phyloP scores from a whole-genome alignment of 23 tunicate genomes.

The Trididemnum nubilum region DNA sequence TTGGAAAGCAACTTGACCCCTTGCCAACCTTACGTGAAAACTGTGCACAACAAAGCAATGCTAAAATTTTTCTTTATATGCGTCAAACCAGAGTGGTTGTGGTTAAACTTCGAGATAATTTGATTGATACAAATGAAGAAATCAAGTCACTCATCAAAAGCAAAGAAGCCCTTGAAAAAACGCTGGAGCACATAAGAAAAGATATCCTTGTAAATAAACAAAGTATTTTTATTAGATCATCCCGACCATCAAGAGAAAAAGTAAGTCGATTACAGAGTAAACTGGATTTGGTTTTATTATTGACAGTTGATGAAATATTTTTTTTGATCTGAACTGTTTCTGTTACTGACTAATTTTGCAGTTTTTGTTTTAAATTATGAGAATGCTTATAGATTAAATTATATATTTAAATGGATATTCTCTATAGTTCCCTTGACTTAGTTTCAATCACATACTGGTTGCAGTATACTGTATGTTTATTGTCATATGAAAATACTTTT shows the following conservation, averaged over 20 bases:
- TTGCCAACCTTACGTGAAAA: conserved; percentile 83
- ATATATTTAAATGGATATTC: too few relatives aligned
- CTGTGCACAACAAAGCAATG: conserved; percentile 79
- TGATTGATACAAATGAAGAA: conserved; percentile 89
- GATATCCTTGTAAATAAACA: conserved; percentile 90
- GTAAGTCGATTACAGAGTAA: conserved; percentile 43
- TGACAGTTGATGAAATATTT: background rate
- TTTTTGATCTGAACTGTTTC: too few relatives aligned
- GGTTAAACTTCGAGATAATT: conserved; percentile 74
- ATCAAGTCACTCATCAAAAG: conserved; percentile 84
- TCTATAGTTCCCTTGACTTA: too few relatives aligned
- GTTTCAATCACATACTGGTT: too few relatives aligned
- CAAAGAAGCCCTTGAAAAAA: conserved; percentile 88
- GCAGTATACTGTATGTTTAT: too few relatives aligned
- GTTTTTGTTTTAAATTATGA: too few relatives aligned
- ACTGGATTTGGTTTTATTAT: background rate
- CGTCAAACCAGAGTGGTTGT: conserved; percentile 81
- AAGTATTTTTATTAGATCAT: conserved; percentile 65
- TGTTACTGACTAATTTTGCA: too few relatives aligned
- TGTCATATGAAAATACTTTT: too few relatives aligned
- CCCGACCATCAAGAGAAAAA: conserved; percentile 93
- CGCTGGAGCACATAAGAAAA: conserved; percentile 92
- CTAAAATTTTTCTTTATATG: conserved; percentile 69
- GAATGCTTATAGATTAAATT: too few relatives aligned
- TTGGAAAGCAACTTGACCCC: conserved; percentile 78